phyloP scores from a whole-genome alignment of 2,888 invertebrate species.

The Clivina fossor region DNA sequence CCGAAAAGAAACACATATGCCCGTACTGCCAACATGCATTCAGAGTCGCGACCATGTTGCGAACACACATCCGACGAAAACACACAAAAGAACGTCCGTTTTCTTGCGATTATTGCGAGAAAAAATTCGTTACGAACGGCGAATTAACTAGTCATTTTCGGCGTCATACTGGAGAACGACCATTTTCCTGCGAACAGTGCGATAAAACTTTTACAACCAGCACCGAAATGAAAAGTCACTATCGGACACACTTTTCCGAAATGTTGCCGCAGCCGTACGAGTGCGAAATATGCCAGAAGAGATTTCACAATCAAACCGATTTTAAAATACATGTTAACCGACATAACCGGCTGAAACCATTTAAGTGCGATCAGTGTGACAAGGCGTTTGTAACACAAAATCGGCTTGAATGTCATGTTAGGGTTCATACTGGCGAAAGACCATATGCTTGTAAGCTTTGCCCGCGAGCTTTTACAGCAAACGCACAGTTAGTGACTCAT shows the following conservation, averaged over 20 bases:
- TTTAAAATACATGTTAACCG: conserved; percentile 12
- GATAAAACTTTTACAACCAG: conserved; percentile 9
- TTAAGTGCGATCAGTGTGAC: conserved; percentile 12
- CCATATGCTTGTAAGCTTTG: conserved; percentile 22
- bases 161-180: not conserved
- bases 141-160: not conserved
- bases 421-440: conserved; percentile 16
- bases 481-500: conserved; percentile 10
- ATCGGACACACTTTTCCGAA: not conserved
- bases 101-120: conserved; percentile 11
- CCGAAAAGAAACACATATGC: not conserved
- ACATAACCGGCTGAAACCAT: conserved; percentile 18
- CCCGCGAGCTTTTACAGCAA: conserved; percentile 6
- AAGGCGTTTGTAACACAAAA: conserved; percentile 5
- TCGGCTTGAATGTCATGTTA: conserved; percentile 11
- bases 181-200: conserved; percentile 1
- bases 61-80: not conserved
- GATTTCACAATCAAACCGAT: conserved; percentile 8
- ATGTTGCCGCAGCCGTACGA: not conserved
- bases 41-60: not conserved
- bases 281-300: conserved; percentile 16
- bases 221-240: conserved; percentile 12
- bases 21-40: conserved; percentile 17
- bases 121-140: not conserved
- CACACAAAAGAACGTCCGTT: conserved; percentile 14